Percentiles rank a stretch among this genome's conserved stretches.
phyloP scores from a whole-genome alignment of 1,140 invertebrate genomes.

The Potamilus streckersoni region DNA sequence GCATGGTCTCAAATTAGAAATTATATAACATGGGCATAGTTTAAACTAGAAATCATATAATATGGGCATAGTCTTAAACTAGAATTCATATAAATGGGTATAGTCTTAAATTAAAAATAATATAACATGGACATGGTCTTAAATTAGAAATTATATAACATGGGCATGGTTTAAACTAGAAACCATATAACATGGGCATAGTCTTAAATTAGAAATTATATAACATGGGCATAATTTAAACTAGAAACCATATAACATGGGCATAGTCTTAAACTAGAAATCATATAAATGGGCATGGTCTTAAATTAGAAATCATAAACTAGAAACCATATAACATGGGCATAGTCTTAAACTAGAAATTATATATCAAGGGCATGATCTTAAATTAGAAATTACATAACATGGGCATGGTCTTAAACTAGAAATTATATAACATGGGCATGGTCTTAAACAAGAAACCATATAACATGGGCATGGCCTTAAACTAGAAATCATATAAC shows the following conservation, averaged over 20 bases:
- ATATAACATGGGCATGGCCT: not conserved
- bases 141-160: slow-evolving; percentile 72
- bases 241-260: slow-evolving; percentile 77
- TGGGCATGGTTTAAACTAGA: slow-evolving; percentile 74
- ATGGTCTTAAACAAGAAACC: slow-evolving; percentile 66
- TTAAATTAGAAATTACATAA: too few species aligned
- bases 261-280: slow-evolving; percentile 71
- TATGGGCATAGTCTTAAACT: too few species aligned
- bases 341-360: too few species aligned
- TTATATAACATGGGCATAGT: not conserved
- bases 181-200: not conserved
- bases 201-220: not conserved
- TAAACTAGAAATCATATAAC: not conserved
- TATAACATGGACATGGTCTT: too few species aligned
- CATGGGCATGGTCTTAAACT: slow-evolving; percentile 58
- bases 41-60: not conserved
- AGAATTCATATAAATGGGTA: too few species aligned
- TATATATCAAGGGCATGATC: too few species aligned
- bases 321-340: too few species aligned
- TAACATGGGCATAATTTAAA: slow-evolving; percentile 22
- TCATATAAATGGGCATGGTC: slow-evolving; percentile 77
- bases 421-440: slow-evolving; percentile 76
- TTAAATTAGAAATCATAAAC: slow-evolving; percentile 63
- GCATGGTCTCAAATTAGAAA: slow-evolving; percentile 71
- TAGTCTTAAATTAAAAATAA: too few species aligned